Percentiles rank a stretch among this genome's conserved stretches.
These are phyloP conservation scores for Andricus grossulariae DNA, from an alignment of 1,140 invertebrate species.

Conservation along the genomic window DNA sequence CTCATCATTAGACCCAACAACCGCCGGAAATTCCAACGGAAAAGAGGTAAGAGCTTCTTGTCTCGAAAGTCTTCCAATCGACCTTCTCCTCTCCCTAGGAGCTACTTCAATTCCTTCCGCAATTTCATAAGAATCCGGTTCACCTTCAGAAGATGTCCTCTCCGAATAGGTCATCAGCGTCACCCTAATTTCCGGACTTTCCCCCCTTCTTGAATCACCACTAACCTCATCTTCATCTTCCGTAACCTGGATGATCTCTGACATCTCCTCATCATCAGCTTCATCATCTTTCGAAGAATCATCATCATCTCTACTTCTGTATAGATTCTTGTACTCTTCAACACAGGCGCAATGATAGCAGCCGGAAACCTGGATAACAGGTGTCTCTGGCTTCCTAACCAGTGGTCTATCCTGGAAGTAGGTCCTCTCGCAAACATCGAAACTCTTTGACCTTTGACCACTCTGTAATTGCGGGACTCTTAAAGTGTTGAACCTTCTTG, in stretches of 20 bases:
- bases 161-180: conserved; percentile 74
- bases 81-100: conserved; percentile 68
- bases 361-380: conserved; percentile 55
- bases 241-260: conserved; percentile 54
- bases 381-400: conserved; percentile 41
- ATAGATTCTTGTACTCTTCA: conserved; percentile 67
- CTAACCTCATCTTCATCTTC: conserved; percentile 56
- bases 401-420: conserved; percentile 72
- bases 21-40: conserved; percentile 79
- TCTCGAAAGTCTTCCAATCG: conserved; percentile 77
- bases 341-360: conserved; percentile 74
- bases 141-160: conserved; percentile 44
- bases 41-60: conserved; percentile 84
- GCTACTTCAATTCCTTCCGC: conserved; percentile 51
- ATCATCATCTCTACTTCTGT: conserved; percentile 49
- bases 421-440: conserved; percentile 84
- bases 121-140: conserved; percentile 49
- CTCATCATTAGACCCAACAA: conserved; percentile 68
- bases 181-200: conserved; percentile 80
- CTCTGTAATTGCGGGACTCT: conserved; percentile 81
- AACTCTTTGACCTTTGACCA: conserved; percentile 83
- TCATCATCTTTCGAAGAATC: conserved; percentile 55
- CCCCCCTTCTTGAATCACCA: conserved; percentile 66
- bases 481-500: conserved; percentile 72
- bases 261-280: conserved; percentile 77